Conservation (phyloP, 1,140 invertebrate species). For the Drosophila seguyi region DNA sequence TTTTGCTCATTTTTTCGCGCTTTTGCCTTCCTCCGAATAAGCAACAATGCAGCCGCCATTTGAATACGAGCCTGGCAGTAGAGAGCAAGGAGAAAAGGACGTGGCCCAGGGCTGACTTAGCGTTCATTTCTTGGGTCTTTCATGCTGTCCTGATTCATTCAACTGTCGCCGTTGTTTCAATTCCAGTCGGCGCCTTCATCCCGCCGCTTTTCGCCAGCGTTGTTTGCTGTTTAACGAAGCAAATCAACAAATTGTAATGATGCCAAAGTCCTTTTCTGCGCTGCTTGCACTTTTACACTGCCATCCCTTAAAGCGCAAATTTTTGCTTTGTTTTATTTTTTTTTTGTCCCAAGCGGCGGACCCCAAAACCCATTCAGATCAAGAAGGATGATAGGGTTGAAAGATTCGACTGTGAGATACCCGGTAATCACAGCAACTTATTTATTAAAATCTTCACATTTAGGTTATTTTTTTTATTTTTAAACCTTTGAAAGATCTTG, state of each 20-base stretch:
- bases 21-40: conserved; percentile 25
- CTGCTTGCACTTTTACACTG: conserved; percentile 71
- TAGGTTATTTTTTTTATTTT: background rate
- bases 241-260: conserved; percentile 84
- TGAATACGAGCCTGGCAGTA: conserved; percentile 47
- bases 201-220: conserved; percentile 38
- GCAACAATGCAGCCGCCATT: conserved; percentile 63
- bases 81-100: conserved; percentile 16
- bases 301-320: conserved; percentile 2
- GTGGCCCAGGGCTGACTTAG: conserved; percentile 27
- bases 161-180: conserved; percentile 64
- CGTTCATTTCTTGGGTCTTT: conserved; percentile 48
- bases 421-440: background rate
- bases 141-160: conserved; percentile 62
- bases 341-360: conserved; percentile 8
- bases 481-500: too few species aligned
- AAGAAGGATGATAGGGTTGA: conserved; percentile 18
- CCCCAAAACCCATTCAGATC: conserved; percentile 36
- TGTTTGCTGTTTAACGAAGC: conserved; percentile 84
- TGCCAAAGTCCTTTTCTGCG: conserved; percentile 71
- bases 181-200: conserved; percentile 45
- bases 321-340: conserved; percentile 22
- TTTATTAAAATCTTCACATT: background rate
- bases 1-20: conserved; percentile 47
- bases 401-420: conserved; percentile 5